Evolutionary conservation across 2,113 vertebrate genomes (phyloP).

Genomic region (Meriones unguiculatus): DNA sequence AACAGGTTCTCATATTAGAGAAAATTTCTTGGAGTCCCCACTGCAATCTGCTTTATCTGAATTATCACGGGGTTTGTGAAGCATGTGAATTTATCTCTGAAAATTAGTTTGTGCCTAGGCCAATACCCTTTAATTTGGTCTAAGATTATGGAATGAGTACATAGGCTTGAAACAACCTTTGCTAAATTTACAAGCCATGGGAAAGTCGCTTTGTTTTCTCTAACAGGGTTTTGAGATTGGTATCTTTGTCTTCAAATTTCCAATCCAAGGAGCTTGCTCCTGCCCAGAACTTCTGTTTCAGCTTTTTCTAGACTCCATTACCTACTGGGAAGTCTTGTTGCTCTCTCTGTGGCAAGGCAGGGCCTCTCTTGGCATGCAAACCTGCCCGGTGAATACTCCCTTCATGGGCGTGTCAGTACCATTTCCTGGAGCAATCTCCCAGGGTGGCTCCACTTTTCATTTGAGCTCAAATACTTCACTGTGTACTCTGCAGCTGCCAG

Average conservation of each 20-base stretch:
- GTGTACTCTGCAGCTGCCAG: conserved; percentile 62
- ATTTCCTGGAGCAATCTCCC: conserved; percentile 79
- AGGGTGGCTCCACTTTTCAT: conserved; percentile 75
- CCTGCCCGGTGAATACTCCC: conserved; percentile 61
- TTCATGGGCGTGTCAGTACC: conserved; percentile 70
- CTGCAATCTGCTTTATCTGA: conserved; percentile 41
- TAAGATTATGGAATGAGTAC: conserved; percentile 22
- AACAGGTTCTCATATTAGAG: conserved; percentile 37
- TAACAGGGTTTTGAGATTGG: not conserved
- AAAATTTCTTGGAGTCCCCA: not conserved
- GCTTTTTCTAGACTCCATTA: conserved; percentile 15
- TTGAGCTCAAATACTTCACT: conserved; percentile 71
- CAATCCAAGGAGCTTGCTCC: not conserved
- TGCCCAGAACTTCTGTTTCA: conserved; percentile 28
- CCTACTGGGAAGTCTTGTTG: not conserved
- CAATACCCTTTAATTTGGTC: conserved; percentile 41
- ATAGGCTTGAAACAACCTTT: conserved; percentile 3
- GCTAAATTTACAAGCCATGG: conserved; percentile 11
- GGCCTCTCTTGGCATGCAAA: conserved; percentile 63
- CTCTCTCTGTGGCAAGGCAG: conserved; percentile 23
- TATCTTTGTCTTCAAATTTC: conserved; percentile 44
- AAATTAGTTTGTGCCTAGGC: conserved; percentile 32
- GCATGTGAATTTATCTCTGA: conserved; percentile 45
- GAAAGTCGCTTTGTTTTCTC: conserved; percentile 30
- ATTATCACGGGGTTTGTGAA: conserved; percentile 50